phyloP scores from a whole-genome alignment of 2,888 invertebrate species.

The Papilio protenor region DNA sequence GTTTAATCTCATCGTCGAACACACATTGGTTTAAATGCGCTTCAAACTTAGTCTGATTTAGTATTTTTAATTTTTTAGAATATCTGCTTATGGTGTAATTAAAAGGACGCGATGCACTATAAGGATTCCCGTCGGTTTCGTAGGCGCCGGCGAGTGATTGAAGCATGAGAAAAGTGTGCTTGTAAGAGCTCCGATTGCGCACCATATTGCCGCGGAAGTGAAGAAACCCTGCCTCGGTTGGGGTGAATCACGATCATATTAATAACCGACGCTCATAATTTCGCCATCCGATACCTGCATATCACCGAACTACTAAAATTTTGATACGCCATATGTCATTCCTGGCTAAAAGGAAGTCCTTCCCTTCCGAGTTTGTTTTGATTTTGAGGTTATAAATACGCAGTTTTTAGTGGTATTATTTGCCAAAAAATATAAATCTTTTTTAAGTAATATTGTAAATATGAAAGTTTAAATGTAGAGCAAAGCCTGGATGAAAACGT shows the following conservation, averaged over 20 bases:
- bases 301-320: conserved; percentile 41
- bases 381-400: not conserved
- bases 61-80: not conserved
- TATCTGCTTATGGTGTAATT: not conserved
- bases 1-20: too few relatives aligned
- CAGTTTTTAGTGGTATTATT: not conserved
- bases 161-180: conserved; percentile 69
- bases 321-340: conserved; percentile 39
- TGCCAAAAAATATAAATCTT: too few relatives aligned
- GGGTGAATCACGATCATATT: conserved; percentile 68
- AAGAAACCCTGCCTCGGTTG: conserved; percentile 57
- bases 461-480: too few relatives aligned
- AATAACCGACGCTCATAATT: conserved; percentile 47
- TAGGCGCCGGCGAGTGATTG: conserved; percentile 55
- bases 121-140: conserved; percentile 75
- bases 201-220: conserved; percentile 64
- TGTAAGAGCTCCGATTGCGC: conserved; percentile 73
- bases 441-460: too few relatives aligned
- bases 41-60: not conserved
- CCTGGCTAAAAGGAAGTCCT: conserved; percentile 30
- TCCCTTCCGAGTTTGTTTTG: conserved; percentile 28
- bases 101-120: conserved; percentile 46
- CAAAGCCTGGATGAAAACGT: too few relatives aligned
- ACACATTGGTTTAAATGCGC: too few relatives aligned
- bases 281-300: conserved; percentile 50